Evolutionary conservation across 2,113 vertebrate genomes (phyloP).

Genomic region (Variabilichromis moorii): DNA sequence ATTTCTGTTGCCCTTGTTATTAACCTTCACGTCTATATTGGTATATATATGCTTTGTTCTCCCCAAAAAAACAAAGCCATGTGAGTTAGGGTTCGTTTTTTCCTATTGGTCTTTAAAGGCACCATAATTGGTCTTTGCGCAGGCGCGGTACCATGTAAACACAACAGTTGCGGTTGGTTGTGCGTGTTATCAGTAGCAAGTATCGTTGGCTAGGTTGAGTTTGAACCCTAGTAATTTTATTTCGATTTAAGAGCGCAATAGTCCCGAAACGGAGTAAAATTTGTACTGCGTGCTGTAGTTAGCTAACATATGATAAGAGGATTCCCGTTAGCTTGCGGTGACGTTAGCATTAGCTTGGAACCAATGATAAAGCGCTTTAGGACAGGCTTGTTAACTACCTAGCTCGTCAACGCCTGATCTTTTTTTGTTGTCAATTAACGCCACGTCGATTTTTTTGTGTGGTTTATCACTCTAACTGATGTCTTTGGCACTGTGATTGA

Average conservation of each 20-base stretch:
- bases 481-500: background rate
- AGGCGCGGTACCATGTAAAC: constrained; percentile 70
- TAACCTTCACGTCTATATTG: background rate
- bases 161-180: constrained; percentile 28
- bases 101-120: background rate
- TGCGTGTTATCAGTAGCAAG: background rate
- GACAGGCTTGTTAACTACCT: background rate
- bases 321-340: background rate
- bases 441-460: background rate
- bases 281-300: background rate
- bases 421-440: background rate
- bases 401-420: background rate
- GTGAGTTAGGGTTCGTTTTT: background rate
- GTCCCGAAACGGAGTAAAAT: background rate
- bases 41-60: background rate
- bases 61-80: background rate
- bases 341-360: constrained; percentile 12
- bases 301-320: background rate
- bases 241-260: background rate
- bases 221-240: background rate
- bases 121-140: constrained; percentile 11
- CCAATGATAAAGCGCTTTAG: background rate
- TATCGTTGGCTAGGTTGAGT: background rate
- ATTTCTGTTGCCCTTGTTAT: background rate
- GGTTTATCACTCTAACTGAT: background rate